Evolutionary conservation across 1,140 invertebrate genomes (phyloP), one percentile per base, ranked within the genome.

Genomic region (Penaeus vannamei): DNA sequence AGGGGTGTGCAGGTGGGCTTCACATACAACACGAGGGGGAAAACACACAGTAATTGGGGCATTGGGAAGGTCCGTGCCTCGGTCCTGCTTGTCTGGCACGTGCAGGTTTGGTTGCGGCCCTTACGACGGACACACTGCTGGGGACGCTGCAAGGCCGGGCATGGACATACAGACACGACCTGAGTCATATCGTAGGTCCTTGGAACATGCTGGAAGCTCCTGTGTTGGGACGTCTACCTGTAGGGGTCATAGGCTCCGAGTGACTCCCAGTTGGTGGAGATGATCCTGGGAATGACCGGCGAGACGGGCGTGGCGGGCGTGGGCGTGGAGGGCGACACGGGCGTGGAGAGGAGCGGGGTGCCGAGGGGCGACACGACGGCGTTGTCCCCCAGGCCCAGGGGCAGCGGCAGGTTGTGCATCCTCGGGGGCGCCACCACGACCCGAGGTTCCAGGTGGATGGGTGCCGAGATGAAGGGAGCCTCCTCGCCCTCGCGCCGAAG

Each of bases 191-290:
- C n/a, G 69, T 72, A 72, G n/a, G 32, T 36, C n/a, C n/a, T 72
- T 29, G 32, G 36, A 86, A 53, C 72, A 76, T 77, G 36, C 61
- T 60, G 64, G 42, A 53, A 53, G 53, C 53, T 53, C 53, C 53
- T 53, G 53, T 53, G 53, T 53, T 53, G 26, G 59, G 22, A 46
- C 46, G 69, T 72, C 80, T 91, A 91, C 91, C 91, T 90, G 91
- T 85, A 91, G 85, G 91, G 91, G 89, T 90, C 89, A 89, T 91
- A 91, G 72, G 85, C 82, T 84, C 91, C 91, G 10, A 91, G 89
- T 32, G 91, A 91, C 89, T 91, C 91, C 91, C 91, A 91, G 86
- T 91, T 90, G 83, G 91, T 91, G 61, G 91, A 91, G 82, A 91
- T 91, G 86, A 91, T 90, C 83, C 91, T 84, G 26, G 91, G 91